Base-by-base conservation (phyloP, 2,113 vertebrate genomes). In the Microcebus murinus region DNA sequence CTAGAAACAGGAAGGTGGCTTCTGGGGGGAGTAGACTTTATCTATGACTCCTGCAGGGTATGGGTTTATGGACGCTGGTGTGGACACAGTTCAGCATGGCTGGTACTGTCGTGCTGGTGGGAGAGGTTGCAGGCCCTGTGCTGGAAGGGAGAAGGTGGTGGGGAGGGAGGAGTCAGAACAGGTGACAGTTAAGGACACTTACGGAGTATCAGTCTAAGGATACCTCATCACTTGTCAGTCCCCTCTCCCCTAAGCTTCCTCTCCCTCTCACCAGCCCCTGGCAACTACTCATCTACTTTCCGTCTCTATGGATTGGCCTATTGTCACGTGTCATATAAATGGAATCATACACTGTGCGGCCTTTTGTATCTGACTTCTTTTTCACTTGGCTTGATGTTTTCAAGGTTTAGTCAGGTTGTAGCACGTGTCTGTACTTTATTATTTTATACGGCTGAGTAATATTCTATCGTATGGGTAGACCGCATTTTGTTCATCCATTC, bases 1-100 rank as follows among this genome's bases (percentile, higher is more conserved):
- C 74, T 81, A 20, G 39, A 85, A 88, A 55, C 6, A 2, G 21
- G 48, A 88, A 86, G 90, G 14, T 80, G 50, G 36, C 23, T 96
- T 59, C 83, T 93, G 70, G 14, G n/a, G 29, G 23, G 25, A 48
- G 42, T 23, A 76, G 57, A 42, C 59, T 8, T n/a, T 48, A 48
- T 39, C 6, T 31, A 23, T 55, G 80, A n/a, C 36, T 55, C 63
- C 77, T 5, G 2, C 68, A 23, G 61, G 71, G 39, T 74, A 2
- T 20, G 8, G 3, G 70, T 59, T 27, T 48, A 1, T 25, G 63
- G 45, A 48, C 3, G 6, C n/a, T 50, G 48, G 65, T 10, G 52
- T 68, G 8, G 11, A 45, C 23, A 21, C 20, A 34, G 59, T 15
- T 29, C 1, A 4, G 8, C 34, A 1, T 11, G 42, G 29, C 13